Conservation (phyloP, 2,888 invertebrate genomes). For the Drepanosiphum platanoidis region DNA sequence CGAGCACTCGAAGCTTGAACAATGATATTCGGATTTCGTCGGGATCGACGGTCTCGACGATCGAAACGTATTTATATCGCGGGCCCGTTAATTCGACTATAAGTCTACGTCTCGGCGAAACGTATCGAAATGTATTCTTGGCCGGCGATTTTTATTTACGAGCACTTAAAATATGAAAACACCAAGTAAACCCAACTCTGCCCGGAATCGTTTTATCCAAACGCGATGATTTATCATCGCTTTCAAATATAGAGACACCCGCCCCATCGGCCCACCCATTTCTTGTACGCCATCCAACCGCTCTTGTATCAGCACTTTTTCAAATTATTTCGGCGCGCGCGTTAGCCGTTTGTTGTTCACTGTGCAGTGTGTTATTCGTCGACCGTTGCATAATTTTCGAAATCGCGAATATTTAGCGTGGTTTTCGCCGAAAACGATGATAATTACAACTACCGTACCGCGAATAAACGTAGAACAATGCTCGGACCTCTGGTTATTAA, state of each 20-base stretch:
- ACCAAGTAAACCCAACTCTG: not conserved
- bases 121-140: not conserved
- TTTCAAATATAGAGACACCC: not conserved
- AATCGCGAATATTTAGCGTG: not conserved
- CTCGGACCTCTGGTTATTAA: too few relatives aligned
- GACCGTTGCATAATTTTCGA: not conserved
- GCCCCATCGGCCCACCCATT: not conserved
- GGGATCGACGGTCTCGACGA: too few relatives aligned
- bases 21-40: too few relatives aligned
- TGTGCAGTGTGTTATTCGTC: not conserved
- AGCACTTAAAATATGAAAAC: conserved; percentile 1
- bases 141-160: not conserved
- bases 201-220: not conserved
- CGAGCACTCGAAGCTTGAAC: too few relatives aligned
- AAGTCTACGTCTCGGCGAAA: not conserved
- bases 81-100: not conserved
- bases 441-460: too few relatives aligned
- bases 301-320: not conserved
- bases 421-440: too few relatives aligned
- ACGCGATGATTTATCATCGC: not conserved
- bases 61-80: too few relatives aligned
- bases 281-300: not conserved
- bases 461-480: too few relatives aligned
- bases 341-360: not conserved
- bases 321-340: not conserved